These are phyloP conservation scores for Sitta europaea DNA, from an alignment of 2,113 vertebrate genomes.

Conservation along the genomic window DNA sequence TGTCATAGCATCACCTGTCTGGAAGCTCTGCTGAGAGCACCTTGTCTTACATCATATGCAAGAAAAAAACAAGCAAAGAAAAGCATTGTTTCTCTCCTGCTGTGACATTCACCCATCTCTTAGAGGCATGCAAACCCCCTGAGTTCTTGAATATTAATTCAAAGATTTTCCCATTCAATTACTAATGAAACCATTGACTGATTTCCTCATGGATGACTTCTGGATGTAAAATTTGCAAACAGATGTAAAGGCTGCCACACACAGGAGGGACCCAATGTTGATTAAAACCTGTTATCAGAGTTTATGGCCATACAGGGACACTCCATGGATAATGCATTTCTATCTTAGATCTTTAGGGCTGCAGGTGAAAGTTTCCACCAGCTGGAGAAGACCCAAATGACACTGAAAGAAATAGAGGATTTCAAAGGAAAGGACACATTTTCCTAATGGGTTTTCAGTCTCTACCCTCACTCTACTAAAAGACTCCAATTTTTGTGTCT, in stretches of 20 bases:
- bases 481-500: not conserved
- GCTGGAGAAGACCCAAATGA: not conserved
- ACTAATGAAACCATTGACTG: not conserved
- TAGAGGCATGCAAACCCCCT: not conserved
- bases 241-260: not conserved
- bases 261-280: not conserved
- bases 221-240: not conserved
- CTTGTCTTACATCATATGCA: accelerated
- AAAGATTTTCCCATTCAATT: not conserved
- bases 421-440: not conserved
- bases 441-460: not conserved
- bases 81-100: not conserved
- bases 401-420: not conserved
- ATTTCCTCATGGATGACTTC: not conserved
- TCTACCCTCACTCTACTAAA: not conserved
- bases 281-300: not conserved
- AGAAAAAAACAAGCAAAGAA: not conserved
- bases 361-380: not conserved
- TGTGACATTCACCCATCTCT: not conserved
- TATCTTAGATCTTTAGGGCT: not conserved
- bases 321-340: not conserved
- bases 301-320: not conserved
- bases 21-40: not conserved
- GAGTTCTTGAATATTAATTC: not conserved
- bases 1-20: not conserved